Evolutionary conservation across 2,797 vertebrate species (phyloP).

Genomic region (Sebastes dallii): DNA sequence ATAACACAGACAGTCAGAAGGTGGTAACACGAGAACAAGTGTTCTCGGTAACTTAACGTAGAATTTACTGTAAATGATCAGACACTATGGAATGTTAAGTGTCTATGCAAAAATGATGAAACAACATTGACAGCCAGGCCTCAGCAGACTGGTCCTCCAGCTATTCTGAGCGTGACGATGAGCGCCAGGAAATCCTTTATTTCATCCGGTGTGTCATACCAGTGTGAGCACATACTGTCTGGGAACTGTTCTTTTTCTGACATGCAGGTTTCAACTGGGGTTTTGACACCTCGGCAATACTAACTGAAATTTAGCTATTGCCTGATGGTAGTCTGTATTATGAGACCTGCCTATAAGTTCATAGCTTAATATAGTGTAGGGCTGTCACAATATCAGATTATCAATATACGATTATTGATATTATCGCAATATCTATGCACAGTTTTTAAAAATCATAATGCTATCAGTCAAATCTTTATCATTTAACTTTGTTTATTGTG

Average conservation of each 20-base stretch:
- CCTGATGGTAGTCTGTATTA: not conserved
- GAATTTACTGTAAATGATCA: conserved; percentile 41
- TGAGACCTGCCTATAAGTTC: not conserved
- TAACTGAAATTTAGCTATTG: no score
- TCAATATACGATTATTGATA: not conserved
- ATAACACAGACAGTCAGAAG: conserved; percentile 9
- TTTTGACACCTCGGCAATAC: not conserved
- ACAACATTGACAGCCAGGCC: not conserved
- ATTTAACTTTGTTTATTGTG: not conserved
- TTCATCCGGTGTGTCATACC: not conserved
- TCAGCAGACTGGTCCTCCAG: not conserved
- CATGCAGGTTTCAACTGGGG: not conserved
- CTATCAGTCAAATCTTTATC: not conserved
- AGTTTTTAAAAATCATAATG: not conserved
- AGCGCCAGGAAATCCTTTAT: not conserved
- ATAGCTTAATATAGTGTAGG: not conserved
- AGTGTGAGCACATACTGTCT: not conserved
- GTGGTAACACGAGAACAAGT: not conserved
- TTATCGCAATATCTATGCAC: not conserved
- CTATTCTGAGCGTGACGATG: not conserved
- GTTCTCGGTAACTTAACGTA: not conserved
- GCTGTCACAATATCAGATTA: not conserved
- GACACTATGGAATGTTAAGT: conserved; percentile 13
- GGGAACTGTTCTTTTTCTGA: not conserved
- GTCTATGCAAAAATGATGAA: conserved; percentile 16